phyloP scores from a whole-genome alignment of 2,888 invertebrate species.

The Leptinotarsa peninsularis region DNA sequence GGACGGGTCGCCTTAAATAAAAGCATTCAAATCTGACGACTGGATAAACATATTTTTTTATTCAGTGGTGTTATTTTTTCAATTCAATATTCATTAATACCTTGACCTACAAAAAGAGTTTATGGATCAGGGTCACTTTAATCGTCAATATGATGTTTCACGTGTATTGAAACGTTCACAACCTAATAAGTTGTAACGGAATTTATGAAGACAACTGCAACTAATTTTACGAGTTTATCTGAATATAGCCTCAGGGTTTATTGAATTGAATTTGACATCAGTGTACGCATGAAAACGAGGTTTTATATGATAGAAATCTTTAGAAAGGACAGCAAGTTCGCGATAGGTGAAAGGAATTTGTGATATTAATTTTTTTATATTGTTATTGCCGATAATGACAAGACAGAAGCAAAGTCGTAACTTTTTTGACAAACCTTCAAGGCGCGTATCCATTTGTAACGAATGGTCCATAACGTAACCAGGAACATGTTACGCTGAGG shows the following conservation, averaged over 20 bases:
- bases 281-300: neutral
- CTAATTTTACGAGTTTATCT: neutral
- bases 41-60: no score
- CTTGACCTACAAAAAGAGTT: neutral
- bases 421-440: no score
- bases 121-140: neutral
- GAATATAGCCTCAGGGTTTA: neutral
- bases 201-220: constrained; percentile 4
- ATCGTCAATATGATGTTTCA: neutral
- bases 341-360: neutral
- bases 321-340: neutral
- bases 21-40: no score
- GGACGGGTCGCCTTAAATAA: no score
- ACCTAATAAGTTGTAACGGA: neutral
- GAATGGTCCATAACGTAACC: no score
- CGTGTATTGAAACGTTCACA: neutral
- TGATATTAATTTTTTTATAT: no score
- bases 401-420: no score
- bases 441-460: no score
- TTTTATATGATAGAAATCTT: constrained; percentile 1
- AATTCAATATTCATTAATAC: no score
- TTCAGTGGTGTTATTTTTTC: no score
- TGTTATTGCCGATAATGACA: no score
- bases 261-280: constrained; percentile 7
- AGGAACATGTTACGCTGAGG: no score